Base-by-base conservation (phyloP, 92 coral and sea anemone species). In the Porites divaricata region DNA sequence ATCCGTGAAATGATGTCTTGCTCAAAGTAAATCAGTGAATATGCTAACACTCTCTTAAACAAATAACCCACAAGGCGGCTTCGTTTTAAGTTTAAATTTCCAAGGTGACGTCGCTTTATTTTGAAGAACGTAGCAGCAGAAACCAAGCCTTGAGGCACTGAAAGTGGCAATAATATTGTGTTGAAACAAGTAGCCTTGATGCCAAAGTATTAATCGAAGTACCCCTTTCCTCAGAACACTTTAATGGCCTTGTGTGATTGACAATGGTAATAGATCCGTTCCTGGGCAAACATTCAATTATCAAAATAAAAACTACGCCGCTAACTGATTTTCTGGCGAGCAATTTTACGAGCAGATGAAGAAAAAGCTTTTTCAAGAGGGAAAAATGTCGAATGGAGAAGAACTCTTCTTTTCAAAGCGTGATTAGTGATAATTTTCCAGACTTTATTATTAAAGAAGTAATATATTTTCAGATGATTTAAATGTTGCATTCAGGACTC, bases 251-350 rank as follows among this genome's bases (percentile, higher is more conserved):
- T 87, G 82, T 83, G 74, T 92, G 95, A 94, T 92, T 94, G 98
- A 94, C 98, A 87, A 85, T 81, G 76, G 98, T 89, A 87, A 94
- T 92, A 83, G 93, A 92, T 94, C 89, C 95, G 90, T 78, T 69
- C 77, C 75, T 81, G 64, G 76, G 87, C 98, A 94, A 94, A 92
- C 98, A 94, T 89, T 87, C 93, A 92, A 94, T 94, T 94, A 88
- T 79, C 70, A 68, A 83, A 85, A 88, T 89, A 92, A 72, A 93
- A 87, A 88, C 90, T 86, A 71, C 77, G 81, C 73, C 84, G 83
- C 89, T 79, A 69, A 79, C 76, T 70, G 88, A 89, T 86, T 79
- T 80, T 58, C 79, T 28, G 61, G 63, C 12, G 80, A 74, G 41
- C 92, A 76, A 85, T 81, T 26, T 74, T 45, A 62, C 73, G 67